These are phyloP conservation scores for Chesias legatella DNA, from an alignment of 2,888 invertebrate species.

Conservation along the genomic window DNA sequence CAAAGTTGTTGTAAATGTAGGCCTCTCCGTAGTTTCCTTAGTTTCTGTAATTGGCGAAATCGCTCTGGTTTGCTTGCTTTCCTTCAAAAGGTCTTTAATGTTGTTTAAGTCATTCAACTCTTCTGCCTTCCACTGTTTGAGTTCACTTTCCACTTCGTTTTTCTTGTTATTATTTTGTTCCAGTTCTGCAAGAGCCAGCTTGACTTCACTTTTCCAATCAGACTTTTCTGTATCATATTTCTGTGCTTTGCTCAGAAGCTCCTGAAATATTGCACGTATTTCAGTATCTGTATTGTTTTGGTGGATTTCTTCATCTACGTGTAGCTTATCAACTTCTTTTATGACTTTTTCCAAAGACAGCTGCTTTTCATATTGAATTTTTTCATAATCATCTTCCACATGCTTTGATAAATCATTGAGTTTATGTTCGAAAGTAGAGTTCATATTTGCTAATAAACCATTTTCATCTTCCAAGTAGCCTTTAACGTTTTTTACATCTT, in stretches of 20 bases:
- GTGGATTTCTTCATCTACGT: slow-evolving; percentile 41
- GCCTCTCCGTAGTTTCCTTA: background rate
- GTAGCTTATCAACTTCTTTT: slow-evolving; percentile 45
- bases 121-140: slow-evolving; percentile 37
- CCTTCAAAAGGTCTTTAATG: slow-evolving; percentile 2
- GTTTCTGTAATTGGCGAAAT: background rate
- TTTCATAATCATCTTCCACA: slow-evolving; percentile 36
- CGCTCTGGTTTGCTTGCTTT: background rate
- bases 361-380: slow-evolving; percentile 27
- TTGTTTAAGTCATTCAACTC: slow-evolving; percentile 27
- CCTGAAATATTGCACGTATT: slow-evolving; percentile 44
- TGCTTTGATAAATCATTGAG: slow-evolving; percentile 47
- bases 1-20: background rate
- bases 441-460: slow-evolving; percentile 44
- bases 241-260: slow-evolving; percentile 33
- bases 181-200: slow-evolving; percentile 38
- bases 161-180: slow-evolving; percentile 33
- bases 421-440: slow-evolving; percentile 43
- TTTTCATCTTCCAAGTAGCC: slow-evolving; percentile 42
- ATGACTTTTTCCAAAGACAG: slow-evolving; percentile 43
- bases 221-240: slow-evolving; percentile 10
- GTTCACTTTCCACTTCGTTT: slow-evolving; percentile 27
- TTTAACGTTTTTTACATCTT: slow-evolving; percentile 33
- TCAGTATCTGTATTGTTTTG: slow-evolving; percentile 42
- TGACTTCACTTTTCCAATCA: slow-evolving; percentile 39